Conservation (phyloP, 2,888 invertebrate species). For the Rhamnusium bicolor region DNA sequence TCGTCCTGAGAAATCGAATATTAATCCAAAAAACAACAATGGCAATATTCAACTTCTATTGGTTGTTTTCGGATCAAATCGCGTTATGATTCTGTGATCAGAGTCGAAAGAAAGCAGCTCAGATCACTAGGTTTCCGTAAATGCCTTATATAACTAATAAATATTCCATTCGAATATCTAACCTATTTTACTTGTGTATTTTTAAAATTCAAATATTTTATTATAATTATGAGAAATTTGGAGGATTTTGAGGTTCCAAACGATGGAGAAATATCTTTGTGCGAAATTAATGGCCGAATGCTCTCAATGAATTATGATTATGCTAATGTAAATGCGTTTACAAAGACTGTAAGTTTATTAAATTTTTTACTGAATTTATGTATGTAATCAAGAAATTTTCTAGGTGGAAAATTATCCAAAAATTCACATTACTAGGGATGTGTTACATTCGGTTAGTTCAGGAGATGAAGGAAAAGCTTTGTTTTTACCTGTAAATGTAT, state of each 20-base stretch:
- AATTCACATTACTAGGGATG: slow-evolving; percentile 79
- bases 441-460: slow-evolving; percentile 74
- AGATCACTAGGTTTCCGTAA: too few relatives aligned
- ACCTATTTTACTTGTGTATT: not conserved
- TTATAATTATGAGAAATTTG: slow-evolving; percentile 60
- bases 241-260: slow-evolving; percentile 63
- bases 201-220: not conserved
- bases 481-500: slow-evolving; percentile 80
- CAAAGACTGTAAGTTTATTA: slow-evolving; percentile 73
- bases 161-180: not conserved
- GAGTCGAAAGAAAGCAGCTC: too few relatives aligned
- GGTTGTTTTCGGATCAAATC: too few relatives aligned
- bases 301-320: slow-evolving; percentile 75
- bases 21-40: too few relatives aligned
- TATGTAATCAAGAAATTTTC: slow-evolving; percentile 47
- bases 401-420: slow-evolving; percentile 80
- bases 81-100: too few relatives aligned
- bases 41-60: too few relatives aligned
- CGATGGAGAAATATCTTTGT: slow-evolving; percentile 74
- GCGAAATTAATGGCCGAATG: slow-evolving; percentile 78
- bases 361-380: not conserved
- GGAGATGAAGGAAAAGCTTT: slow-evolving; percentile 73
- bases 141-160: too few relatives aligned
- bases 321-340: slow-evolving; percentile 75
- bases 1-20: too few relatives aligned